phyloP scores from a whole-genome alignment of 2,797 vertebrate species.

The Tiaroga cobitis region DNA sequence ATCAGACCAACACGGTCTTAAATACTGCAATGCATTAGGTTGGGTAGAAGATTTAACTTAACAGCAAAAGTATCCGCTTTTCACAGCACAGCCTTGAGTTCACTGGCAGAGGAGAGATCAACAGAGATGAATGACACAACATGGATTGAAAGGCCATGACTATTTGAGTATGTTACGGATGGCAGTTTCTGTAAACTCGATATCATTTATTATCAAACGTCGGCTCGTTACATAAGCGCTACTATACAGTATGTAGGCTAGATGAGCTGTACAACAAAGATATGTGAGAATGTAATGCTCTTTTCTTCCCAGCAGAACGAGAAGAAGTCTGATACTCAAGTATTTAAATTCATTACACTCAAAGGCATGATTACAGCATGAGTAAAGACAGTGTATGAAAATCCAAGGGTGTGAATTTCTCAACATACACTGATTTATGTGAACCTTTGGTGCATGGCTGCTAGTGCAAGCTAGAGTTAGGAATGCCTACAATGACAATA shows the following conservation, averaged over 20 bases:
- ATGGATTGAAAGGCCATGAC: background rate
- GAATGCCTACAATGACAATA: background rate
- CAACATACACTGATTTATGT: background rate
- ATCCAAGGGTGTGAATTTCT: background rate
- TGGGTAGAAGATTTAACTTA: conserved; percentile 56
- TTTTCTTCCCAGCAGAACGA: conserved; percentile 40
- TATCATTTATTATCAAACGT: conserved; percentile 9
- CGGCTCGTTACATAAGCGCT: background rate
- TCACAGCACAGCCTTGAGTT: conserved; percentile 72
- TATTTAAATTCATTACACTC: conserved; percentile 23
- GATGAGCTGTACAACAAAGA: conserved; percentile 19
- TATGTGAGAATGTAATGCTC: background rate
- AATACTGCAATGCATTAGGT: conserved; percentile 66
- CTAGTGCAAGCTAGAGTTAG: conserved; percentile 35
- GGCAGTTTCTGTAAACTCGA: conserved; percentile 28
- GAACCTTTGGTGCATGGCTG: conserved; percentile 36
- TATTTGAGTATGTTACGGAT: conserved; percentile 19
- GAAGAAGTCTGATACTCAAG: conserved; percentile 66
- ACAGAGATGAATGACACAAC: conserved; percentile 45
- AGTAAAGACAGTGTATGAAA: conserved; percentile 1
- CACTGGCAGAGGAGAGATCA: conserved; percentile 57
- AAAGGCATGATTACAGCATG: conserved; percentile 27
- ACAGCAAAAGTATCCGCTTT: conserved; percentile 68
- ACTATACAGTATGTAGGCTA: conserved; percentile 10
- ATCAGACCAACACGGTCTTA: conserved; percentile 62